A percentile compares a stretch with the other conserved stretches of the same genome.
Evolutionary conservation across 1,140 invertebrate genomes (phyloP).

Genomic region (Nephotettix cincticeps): DNA sequence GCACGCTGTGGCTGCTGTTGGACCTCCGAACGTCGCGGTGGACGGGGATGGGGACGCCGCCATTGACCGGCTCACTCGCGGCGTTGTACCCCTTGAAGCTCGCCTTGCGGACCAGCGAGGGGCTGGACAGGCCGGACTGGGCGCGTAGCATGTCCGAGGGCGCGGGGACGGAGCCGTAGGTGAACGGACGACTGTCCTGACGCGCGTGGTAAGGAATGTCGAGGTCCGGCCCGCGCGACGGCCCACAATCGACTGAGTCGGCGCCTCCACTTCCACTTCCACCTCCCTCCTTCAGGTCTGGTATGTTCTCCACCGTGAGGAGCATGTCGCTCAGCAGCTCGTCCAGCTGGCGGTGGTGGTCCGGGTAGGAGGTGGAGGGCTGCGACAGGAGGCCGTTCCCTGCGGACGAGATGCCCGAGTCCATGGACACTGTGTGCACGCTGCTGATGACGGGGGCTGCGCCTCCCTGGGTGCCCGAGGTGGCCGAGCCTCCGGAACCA

Average conservation of each 20-base stretch:
- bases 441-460: conserved; percentile 41
- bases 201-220: conserved; percentile 81
- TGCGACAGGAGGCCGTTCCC: conserved; percentile 51
- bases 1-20: conserved; percentile 39
- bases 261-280: neutral
- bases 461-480: conserved; percentile 27
- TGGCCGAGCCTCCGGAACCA: conserved; percentile 40
- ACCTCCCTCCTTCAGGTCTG: conserved; percentile 51
- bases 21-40: conserved; percentile 34
- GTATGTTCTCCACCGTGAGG: conserved; percentile 75
- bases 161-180: conserved; percentile 66
- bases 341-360: conserved; percentile 62
- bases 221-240: conserved; percentile 42
- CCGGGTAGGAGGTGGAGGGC: conserved; percentile 44
- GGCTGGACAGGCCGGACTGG: conserved; percentile 66
- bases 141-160: conserved; percentile 52
- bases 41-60: neutral
- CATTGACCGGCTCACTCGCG: conserved; percentile 26
- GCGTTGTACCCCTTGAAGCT: conserved; percentile 47
- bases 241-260: conserved; percentile 16
- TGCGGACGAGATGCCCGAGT: conserved; percentile 78
- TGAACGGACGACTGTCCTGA: conserved; percentile 77
- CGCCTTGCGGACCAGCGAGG: conserved; percentile 70
- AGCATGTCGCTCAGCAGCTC: conserved; percentile 78
- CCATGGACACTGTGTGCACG: conserved; percentile 78